Conservation (phyloP, 2,888 invertebrate genomes). For the Phyllotreta cruciferae region DNA sequence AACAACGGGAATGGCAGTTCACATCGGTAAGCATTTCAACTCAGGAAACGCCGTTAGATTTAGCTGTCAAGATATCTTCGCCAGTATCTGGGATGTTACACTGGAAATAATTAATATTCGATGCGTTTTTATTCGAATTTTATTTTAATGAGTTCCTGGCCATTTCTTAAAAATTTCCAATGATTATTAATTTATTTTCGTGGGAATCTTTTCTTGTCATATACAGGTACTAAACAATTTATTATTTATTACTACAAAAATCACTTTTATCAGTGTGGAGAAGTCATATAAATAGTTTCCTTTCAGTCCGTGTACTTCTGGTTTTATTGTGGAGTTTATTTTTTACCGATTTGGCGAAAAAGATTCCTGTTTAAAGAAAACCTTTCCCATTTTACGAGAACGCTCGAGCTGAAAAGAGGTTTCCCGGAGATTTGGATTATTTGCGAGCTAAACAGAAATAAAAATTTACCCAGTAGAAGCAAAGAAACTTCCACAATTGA, state of each 20-base stretch:
- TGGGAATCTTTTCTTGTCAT: no score
- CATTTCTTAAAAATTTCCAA: no score
- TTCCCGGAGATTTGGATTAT: slow-evolving; percentile 10
- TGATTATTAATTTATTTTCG: no score
- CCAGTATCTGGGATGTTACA: not conserved
- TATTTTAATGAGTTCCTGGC: no score
- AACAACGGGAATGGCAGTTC: slow-evolving; percentile 18
- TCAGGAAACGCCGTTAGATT: slow-evolving; percentile 15
- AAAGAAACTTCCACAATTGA: not conserved
- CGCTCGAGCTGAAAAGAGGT: not conserved
- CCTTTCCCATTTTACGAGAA: slow-evolving; percentile 7
- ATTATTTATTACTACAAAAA: no score
- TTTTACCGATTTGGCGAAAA: no score
- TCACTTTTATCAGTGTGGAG: no score
- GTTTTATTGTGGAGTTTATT: no score
- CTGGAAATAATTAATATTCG: not conserved
- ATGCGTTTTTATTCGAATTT: no score
- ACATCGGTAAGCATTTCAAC: slow-evolving; percentile 23
- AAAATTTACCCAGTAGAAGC: not conserved
- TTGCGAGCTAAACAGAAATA: slow-evolving; percentile 1
- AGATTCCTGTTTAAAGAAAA: not conserved
- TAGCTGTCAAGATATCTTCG: slow-evolving; percentile 22
- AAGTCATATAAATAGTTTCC: no score
- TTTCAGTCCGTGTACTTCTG: no score
- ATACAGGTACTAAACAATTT: no score